Base-by-base conservation (phyloP, 2,888 invertebrate genomes). In the Pristionchus fissidentatus region DNA sequence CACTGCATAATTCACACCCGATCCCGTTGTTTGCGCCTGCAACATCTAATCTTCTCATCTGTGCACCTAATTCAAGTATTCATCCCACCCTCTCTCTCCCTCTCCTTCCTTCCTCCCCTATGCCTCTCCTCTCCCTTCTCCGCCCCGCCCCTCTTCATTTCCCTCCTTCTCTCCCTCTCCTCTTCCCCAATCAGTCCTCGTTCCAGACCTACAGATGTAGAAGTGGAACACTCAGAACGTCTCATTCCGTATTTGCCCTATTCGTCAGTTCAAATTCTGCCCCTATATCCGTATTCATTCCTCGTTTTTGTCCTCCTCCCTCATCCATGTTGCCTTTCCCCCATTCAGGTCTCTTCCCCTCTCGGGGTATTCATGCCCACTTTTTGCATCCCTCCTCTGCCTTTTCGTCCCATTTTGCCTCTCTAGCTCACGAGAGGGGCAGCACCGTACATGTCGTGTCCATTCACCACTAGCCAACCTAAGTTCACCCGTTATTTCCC, bases 31-130 rank as follows among this genome's bases (percentile, higher is more conserved):
- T n/a, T n/a, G n/a, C 35, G 10, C 66, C 22, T 41, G 70, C 26
- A 70, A 70, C 70, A 70, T 70, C 70, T 70, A 70, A 70, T 77
- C 75, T 77, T 77, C 75, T 77, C 75, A 77, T 77, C 75, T 77
- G 46, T 46, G 75, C 75, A 77, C 46, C 75, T 49, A 77, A 49
- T 52, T 77, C 49, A 46, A 77, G 75, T 32, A 49, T 52, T 52
- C 49, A 46, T 77, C 75, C 49, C 75, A 26, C 46, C 49, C 26
- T 19, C 75, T 29, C 26, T 13, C 46, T 15, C 26, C 29, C 75
- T 13, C 46, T 41, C 46, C 32, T 15, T 29, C 75, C 1, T 19
- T 8, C 75, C 26, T 15, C 19, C 46, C 26, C 43, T n/a, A 0
- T 41, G 10, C 3, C 29, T 1, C 75, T 32, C 75, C 19, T 2